These are phyloP conservation scores for Coenonympha glycerion DNA, from an alignment of 2,888 invertebrate species.

Conservation along the genomic window DNA sequence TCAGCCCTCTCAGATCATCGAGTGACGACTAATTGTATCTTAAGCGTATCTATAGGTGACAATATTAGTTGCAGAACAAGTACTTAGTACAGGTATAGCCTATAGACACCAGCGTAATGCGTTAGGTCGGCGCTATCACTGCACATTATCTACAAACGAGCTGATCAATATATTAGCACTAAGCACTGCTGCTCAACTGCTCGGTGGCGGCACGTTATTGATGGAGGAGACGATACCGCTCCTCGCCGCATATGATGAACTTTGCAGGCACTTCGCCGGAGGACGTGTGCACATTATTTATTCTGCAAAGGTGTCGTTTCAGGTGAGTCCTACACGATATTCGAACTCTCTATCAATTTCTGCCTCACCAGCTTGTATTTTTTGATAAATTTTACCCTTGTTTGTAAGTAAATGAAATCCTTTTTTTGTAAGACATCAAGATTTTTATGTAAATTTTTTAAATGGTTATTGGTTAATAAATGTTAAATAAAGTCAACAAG, in stretches of 20 bases:
- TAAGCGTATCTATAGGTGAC: no score
- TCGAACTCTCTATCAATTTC: background rate
- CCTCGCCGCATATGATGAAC: conserved; percentile 12
- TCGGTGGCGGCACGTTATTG: conserved; percentile 41
- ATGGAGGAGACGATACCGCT: conserved; percentile 36
- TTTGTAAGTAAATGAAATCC: no score
- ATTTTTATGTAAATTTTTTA: no score
- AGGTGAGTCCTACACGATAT: background rate
- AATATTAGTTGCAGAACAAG: no score
- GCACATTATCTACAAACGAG: conserved; percentile 45
- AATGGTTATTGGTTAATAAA: no score
- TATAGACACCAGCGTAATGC: background rate
- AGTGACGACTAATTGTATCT: no score
- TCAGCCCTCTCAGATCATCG: no score
- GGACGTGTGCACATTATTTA: conserved; percentile 9
- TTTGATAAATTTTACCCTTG: no score
- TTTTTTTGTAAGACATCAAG: no score
- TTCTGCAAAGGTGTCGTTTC: conserved; percentile 1
- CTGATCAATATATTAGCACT: conserved; percentile 51
- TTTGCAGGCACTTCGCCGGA: conserved; percentile 5
- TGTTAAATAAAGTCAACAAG: no score
- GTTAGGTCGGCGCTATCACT: conserved; percentile 3
- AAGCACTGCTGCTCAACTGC: conserved; percentile 52
- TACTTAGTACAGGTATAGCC: no score
- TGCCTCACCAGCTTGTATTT: no score